A percentile compares a stretch with the other conserved stretches of the same genome.
Evolutionary conservation across 2,888 invertebrate species (phyloP).

Genomic region (Byasa hedistus): DNA sequence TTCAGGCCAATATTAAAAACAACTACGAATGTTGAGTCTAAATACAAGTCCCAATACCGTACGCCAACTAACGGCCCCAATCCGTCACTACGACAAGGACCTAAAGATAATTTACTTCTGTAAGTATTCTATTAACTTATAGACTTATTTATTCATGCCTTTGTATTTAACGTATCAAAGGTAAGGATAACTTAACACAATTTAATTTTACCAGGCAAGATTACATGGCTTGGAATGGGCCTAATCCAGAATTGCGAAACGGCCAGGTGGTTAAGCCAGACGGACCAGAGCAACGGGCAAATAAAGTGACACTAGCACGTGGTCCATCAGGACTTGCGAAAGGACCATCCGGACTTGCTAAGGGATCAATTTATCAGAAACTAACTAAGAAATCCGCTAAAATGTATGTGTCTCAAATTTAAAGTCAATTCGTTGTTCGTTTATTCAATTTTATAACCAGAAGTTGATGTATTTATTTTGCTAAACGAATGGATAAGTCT

Average conservation of each 20-base stretch:
- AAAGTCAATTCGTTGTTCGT: background rate
- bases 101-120: constrained; percentile 88
- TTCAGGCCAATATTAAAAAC: constrained; percentile 69
- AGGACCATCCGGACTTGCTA: constrained; percentile 87
- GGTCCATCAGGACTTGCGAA: constrained; percentile 85
- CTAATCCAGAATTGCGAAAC: constrained; percentile 82
- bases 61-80: constrained; percentile 84
- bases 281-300: constrained; percentile 64
- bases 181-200: background rate
- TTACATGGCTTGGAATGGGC: constrained; percentile 91
- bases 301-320: constrained; percentile 68
- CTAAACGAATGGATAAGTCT: too few relatives aligned
- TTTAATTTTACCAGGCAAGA: constrained; percentile 81
- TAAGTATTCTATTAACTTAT: constrained; percentile 72
- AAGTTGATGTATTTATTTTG: too few relatives aligned
- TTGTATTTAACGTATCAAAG: background rate
- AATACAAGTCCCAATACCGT: constrained; percentile 81
- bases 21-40: constrained; percentile 67
- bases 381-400: constrained; percentile 74
- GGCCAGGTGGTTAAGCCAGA: constrained; percentile 81
- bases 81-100: constrained; percentile 85
- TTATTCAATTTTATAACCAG: too few relatives aligned
- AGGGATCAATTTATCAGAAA: constrained; percentile 89
- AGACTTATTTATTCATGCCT: background rate
- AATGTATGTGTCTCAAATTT: constrained; percentile 47